Evolutionary conservation across 2,113 vertebrate genomes (phyloP).

Genomic region (Hoplias malabaricus): DNA sequence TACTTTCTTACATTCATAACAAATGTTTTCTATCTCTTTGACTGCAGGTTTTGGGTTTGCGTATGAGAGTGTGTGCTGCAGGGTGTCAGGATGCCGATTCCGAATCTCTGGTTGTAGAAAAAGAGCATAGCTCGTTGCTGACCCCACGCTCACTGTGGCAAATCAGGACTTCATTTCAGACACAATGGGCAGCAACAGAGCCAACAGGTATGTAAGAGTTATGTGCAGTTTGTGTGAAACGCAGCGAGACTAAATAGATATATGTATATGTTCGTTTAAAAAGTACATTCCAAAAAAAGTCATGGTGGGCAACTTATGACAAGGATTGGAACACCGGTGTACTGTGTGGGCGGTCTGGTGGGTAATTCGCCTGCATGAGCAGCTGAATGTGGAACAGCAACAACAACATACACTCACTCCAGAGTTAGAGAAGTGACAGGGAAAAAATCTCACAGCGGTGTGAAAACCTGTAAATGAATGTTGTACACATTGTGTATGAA

Average conservation of each 20-base stretch:
- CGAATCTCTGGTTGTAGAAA: conserved; percentile 52
- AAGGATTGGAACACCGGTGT: too few relatives aligned
- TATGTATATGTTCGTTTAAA: too few relatives aligned
- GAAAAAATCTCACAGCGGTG: too few relatives aligned
- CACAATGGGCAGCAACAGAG: conserved; percentile 72
- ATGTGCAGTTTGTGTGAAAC: background rate
- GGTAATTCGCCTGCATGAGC: too few relatives aligned
- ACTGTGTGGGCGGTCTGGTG: too few relatives aligned
- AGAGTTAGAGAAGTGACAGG: too few relatives aligned
- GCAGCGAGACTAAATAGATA: background rate
- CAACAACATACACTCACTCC: too few relatives aligned
- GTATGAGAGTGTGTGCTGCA: background rate
- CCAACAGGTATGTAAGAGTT: conserved; percentile 62
- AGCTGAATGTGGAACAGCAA: too few relatives aligned
- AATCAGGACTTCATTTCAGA: conserved; percentile 39
- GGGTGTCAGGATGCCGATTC: conserved; percentile 39
- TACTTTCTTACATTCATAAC: background rate
- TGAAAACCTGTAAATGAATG: too few relatives aligned
- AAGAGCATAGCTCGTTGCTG: conserved; percentile 14
- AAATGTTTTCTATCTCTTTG: conserved; percentile 17
- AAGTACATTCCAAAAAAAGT: too few relatives aligned
- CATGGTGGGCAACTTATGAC: too few relatives aligned
- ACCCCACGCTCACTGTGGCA: background rate
- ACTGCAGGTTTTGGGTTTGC: conserved; percentile 25
- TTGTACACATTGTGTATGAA: too few relatives aligned